These are phyloP conservation scores for Meloidogyne floridensis DNA, from an alignment of 1,140 invertebrate genomes.

Conservation along the genomic window DNA sequence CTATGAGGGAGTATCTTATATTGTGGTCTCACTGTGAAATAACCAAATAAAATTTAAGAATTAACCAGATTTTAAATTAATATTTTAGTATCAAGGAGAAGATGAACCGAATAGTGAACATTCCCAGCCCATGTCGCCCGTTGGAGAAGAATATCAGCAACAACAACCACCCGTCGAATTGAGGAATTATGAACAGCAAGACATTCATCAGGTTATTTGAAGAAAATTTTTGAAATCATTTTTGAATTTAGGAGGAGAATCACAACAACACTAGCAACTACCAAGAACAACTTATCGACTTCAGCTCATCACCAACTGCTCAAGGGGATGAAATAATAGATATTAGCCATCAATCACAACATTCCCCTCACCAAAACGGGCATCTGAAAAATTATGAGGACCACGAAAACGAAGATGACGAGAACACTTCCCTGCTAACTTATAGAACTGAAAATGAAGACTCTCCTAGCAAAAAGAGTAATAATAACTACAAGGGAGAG, in stretches of 20 bases:
- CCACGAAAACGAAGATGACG: neutral
- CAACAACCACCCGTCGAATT: neutral
- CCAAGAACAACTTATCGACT: neutral
- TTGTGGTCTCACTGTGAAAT: too few species aligned
- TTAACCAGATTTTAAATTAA: neutral
- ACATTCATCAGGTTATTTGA: neutral
- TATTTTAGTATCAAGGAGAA: neutral
- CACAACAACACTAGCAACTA: neutral
- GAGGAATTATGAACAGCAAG: neutral
- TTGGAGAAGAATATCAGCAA: neutral
- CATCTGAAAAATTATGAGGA: neutral
- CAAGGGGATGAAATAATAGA: neutral
- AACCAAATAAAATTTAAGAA: neutral
- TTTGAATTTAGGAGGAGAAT: neutral
- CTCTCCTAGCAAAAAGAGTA: neutral
- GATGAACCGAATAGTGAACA: neutral
- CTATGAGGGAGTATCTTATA: too few species aligned
- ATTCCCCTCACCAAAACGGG: neutral
- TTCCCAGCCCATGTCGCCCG: neutral
- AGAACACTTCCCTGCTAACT: neutral
- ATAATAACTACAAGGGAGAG: neutral
- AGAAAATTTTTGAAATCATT: neutral
- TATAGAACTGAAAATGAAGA: neutral
- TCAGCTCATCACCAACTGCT: constrained; percentile 1
- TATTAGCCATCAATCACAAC: neutral